A percentile compares a stretch with the other conserved stretches of the same genome.
Conservation (phyloP, 30 jellyfish, hydroid and myxozoan species). For the Hydractinia symbiolongicarpus region DNA sequence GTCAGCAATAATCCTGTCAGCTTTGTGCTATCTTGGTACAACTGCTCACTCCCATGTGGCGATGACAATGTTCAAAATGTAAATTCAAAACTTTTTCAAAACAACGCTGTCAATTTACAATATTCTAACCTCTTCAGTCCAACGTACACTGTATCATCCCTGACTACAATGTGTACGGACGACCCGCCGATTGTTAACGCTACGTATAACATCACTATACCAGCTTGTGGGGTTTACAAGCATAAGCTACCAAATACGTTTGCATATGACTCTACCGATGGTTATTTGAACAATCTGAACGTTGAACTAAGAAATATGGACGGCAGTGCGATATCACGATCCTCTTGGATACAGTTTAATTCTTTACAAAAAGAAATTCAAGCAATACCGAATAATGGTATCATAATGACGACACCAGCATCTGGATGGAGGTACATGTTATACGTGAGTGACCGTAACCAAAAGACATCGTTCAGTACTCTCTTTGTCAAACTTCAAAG, state of each 20-base stretch:
- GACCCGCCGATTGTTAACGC: slow-evolving; percentile 38
- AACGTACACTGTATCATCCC: slow-evolving; percentile 7
- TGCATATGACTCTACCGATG: slow-evolving; percentile 70
- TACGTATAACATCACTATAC: slow-evolving; percentile 1
- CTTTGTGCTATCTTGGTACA: slow-evolving; percentile 5
- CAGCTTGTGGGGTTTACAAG: slow-evolving; percentile 27
- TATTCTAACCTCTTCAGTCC: background rate
- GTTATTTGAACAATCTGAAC: slow-evolving; percentile 38
- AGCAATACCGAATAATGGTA: slow-evolving; percentile 57
- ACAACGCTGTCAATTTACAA: background rate
- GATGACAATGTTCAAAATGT: background rate
- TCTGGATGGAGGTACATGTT: slow-evolving; percentile 44
- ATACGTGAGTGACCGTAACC: slow-evolving; percentile 17
- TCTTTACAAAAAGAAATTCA: slow-evolving; percentile 44
- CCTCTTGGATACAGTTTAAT: slow-evolving; percentile 70
- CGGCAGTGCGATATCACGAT: slow-evolving; percentile 23
- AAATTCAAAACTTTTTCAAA: slow-evolving; percentile 7
- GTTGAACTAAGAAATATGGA: slow-evolving; percentile 39
- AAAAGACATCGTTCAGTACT: background rate
- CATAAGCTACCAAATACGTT: slow-evolving; percentile 38
- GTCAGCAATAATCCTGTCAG: slow-evolving; percentile 8
- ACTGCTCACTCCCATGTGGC: slow-evolving; percentile 41
- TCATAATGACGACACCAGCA: slow-evolving; percentile 28
- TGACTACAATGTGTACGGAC: slow-evolving; percentile 22
- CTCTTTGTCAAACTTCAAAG: background rate